Percentiles rank a stretch among this genome's conserved stretches.
phyloP scores from a whole-genome alignment of 2,113 vertebrate genomes.

The Caloenas nicobarica region DNA sequence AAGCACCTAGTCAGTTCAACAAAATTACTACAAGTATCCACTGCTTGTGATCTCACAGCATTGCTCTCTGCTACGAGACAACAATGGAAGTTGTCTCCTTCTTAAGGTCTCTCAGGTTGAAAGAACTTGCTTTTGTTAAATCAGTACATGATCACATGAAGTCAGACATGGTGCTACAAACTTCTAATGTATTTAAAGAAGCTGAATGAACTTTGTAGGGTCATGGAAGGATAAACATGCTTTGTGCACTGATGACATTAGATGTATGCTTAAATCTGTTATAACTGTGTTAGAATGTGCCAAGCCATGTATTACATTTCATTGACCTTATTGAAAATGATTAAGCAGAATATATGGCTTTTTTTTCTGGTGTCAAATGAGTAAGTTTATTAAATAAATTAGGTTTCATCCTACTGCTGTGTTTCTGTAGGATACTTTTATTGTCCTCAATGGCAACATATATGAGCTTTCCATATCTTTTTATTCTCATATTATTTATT shows the following conservation, averaged over 20 bases:
- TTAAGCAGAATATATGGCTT: neutral
- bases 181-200: neutral
- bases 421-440: neutral
- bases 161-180: neutral
- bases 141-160: neutral
- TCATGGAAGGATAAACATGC: neutral
- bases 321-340: neutral
- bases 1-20: neutral
- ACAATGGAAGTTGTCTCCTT: neutral
- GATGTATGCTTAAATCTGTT: neutral
- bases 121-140: neutral
- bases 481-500: neutral
- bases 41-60: neutral
- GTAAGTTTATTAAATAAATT: neutral
- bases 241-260: neutral
- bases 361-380: neutral
- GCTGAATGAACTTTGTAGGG: neutral
- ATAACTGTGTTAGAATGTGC: neutral
- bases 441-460: neutral
- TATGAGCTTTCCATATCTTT: neutral
- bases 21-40: neutral
- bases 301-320: neutral
- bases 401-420: neutral
- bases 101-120: neutral
- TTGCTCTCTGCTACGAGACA: neutral